Percentiles rank a stretch among this genome's conserved stretches.
These are phyloP conservation scores for Chionoecetes opilio DNA, from an alignment of 1,140 invertebrate species.

Conservation along the genomic window DNA sequence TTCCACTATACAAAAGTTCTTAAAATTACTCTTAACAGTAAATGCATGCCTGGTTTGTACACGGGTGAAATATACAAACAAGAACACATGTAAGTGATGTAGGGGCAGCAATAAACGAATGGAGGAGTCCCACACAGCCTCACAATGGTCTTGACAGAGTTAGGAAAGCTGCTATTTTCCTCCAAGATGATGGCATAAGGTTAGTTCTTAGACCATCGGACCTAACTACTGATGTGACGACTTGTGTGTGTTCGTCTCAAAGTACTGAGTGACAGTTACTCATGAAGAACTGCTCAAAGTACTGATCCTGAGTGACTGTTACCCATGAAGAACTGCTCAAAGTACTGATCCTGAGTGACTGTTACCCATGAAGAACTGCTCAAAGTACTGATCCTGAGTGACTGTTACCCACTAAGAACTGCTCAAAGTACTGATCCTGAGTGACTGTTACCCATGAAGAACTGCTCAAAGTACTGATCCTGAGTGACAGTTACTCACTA, in stretches of 20 bases:
- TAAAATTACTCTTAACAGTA: slow-evolving; percentile 71
- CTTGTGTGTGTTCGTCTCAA: background rate
- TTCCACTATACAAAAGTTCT: slow-evolving; percentile 68
- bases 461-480: too few relatives aligned
- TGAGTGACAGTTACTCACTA: background rate
- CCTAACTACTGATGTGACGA: too few relatives aligned
- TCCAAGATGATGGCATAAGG: background rate
- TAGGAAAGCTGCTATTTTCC: background rate
- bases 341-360: too few relatives aligned
- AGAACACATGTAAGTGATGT: slow-evolving; percentile 61
- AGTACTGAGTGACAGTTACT: too few relatives aligned
- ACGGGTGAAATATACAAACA: slow-evolving; percentile 50
- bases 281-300: too few relatives aligned
- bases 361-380: background rate
- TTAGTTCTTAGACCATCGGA: background rate
- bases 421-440: too few relatives aligned
- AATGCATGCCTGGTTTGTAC: slow-evolving; percentile 66
- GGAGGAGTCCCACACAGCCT: slow-evolving; percentile 28
- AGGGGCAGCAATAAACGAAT: slow-evolving; percentile 48
- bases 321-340: background rate
- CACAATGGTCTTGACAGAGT: background rate
- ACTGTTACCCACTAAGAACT: too few relatives aligned
- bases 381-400: too few relatives aligned
- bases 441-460: too few relatives aligned
- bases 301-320: too few relatives aligned